Conservation (phyloP, 2,888 invertebrate species). For the Pseudococcus jackbeardsleyi region DNA sequence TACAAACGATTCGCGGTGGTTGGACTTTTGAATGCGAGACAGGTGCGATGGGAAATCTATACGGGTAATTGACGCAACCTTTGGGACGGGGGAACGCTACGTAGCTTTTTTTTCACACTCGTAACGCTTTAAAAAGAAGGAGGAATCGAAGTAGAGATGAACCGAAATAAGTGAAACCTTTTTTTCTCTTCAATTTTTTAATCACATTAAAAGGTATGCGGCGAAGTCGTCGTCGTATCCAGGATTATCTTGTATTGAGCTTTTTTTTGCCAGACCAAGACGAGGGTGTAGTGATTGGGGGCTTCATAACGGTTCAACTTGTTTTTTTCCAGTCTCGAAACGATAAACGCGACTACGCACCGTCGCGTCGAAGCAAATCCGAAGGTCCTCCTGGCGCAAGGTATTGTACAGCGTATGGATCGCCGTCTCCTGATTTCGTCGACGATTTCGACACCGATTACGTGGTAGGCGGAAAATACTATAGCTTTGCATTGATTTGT, state of each 20-base stretch:
- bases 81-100: background rate
- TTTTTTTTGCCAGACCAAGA: background rate
- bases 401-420: conserved; percentile 59
- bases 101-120: background rate
- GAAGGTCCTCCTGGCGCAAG: conserved; percentile 76
- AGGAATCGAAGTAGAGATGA: conserved; percentile 57
- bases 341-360: conserved; percentile 66
- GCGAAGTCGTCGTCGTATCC: background rate
- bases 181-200: background rate
- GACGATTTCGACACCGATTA: conserved; percentile 68
- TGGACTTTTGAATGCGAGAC: background rate
- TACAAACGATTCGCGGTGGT: background rate
- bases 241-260: background rate
- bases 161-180: conserved; percentile 57
- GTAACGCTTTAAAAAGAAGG: background rate
- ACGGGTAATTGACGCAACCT: background rate
- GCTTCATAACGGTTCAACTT: conserved; percentile 20
- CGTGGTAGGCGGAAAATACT: conserved; percentile 70
- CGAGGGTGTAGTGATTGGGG: background rate
- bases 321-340: conserved; percentile 66
- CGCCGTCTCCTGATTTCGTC: conserved; percentile 71
- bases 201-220: conserved; percentile 8
- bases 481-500: conserved; percentile 27
- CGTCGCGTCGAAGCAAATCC: conserved; percentile 78
- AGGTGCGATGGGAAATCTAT: background rate